Conservation (phyloP, 1,140 invertebrate genomes). For the Brachionus angularis region DNA sequence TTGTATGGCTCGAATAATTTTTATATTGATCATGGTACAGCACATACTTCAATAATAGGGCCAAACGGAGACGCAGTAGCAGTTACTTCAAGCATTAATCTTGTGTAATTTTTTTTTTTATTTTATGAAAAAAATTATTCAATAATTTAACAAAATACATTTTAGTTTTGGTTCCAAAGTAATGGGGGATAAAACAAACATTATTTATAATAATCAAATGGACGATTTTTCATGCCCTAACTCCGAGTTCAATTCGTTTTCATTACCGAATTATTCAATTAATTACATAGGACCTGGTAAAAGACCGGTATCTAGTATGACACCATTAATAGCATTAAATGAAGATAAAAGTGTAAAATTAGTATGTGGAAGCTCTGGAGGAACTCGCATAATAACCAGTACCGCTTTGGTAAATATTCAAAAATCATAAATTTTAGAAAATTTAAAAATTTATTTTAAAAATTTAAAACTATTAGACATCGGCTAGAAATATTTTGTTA, state of each 20-base stretch:
- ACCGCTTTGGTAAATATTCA: slow-evolving; percentile 67
- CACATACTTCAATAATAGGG: slow-evolving; percentile 79
- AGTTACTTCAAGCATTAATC: slow-evolving; percentile 84
- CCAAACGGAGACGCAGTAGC: slow-evolving; percentile 85
- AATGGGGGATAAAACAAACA: slow-evolving; percentile 69
- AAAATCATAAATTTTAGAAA: too few species aligned
- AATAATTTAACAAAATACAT: background rate
- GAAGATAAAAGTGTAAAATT: slow-evolving; percentile 65
- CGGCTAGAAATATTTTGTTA: slow-evolving; percentile 74
- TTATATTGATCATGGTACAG: slow-evolving; percentile 51
- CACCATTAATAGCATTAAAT: slow-evolving; percentile 75
- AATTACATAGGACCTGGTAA: slow-evolving; percentile 78
- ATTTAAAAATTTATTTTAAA: background rate
- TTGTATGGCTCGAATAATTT: slow-evolving; percentile 29
- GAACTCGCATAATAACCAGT: slow-evolving; percentile 79
- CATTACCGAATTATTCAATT: slow-evolving; percentile 67
- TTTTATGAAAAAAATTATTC: too few species aligned
- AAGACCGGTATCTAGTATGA: slow-evolving; percentile 84
- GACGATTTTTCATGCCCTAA: slow-evolving; percentile 83
- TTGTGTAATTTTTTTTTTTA: too few species aligned
- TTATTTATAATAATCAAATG: slow-evolving; percentile 88
- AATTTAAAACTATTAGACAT: slow-evolving; percentile 52
- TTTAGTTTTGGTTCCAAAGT: slow-evolving; percentile 58
- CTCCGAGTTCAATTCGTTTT: slow-evolving; percentile 70
- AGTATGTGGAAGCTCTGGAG: slow-evolving; percentile 82